Evolutionary conservation across 37 sponge, comb jelly and placozoan genomes (phyloP), one percentile per base, ranked within the genome.

Genomic region (Beroe ovata): DNA sequence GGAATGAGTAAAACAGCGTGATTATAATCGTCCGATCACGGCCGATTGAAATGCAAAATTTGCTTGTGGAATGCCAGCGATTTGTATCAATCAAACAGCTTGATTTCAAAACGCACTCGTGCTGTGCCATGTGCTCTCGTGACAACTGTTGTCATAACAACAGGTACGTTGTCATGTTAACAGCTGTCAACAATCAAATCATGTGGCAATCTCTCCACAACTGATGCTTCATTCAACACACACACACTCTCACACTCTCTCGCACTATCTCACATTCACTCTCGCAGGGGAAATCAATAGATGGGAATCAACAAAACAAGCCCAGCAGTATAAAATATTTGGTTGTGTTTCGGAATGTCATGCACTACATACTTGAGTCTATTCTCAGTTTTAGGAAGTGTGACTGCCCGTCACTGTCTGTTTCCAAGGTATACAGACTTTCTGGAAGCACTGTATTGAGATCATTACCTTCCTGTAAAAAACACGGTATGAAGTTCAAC

Each of bases 191-290:
- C 29, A 62, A 4, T 16, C 19, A 25, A 77, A 22, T 40, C n/a
- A 3, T 21, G 84, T 41, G 84, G 35, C n/a, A 42, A 77, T 77
- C 84, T 42, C 84, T 77, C 84, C 84, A 36, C 84, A 41, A 66
- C 36, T 34, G 11, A 66, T 66, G 69, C 69, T 66, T 34, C 34
- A 37, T 42, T 42, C 41, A 30, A 77, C 84, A 77, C 84, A 25
- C n/a, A n/a, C 63, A n/a, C 63, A 62, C 47, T 42, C 47, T 14
- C 84, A 77, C 84, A 38, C 20, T 32, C n/a, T n/a, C n/a, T n/a
- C n/a, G n/a, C n/a, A n/a, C n/a, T n/a, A n/a, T 22, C 84, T 42
- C 84, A 77, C 84, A 42, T 54, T 77, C 84, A 40, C 84, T 1
- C 35, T 77, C 84, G 41, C 84, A 22, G 84, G n/a, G 84, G 28